Conservation (phyloP, 92 coral and sea anemone genomes). For the Parazoanthus swiftii region DNA sequence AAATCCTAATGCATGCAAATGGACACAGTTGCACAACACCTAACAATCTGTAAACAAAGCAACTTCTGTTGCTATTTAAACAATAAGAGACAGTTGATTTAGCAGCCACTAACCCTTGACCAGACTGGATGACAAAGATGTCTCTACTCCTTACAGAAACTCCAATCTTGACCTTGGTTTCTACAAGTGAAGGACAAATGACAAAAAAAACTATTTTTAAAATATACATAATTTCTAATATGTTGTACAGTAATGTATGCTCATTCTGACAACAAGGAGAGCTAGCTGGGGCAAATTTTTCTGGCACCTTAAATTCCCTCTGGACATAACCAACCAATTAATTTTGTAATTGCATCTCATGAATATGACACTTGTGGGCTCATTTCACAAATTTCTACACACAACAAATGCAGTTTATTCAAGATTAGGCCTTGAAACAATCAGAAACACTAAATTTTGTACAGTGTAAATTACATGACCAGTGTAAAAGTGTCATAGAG, state of each 20-base stretch:
- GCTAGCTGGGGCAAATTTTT: background rate
- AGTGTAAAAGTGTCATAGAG: too few species aligned
- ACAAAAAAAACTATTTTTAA: background rate
- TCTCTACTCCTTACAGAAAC: constrained; percentile 90
- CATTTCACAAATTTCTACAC: too few species aligned
- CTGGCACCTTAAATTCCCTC: background rate
- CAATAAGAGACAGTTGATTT: background rate
- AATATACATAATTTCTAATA: background rate
- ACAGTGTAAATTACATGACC: too few species aligned
- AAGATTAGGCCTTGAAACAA: too few species aligned
- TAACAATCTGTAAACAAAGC: too few species aligned
- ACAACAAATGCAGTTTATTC: too few species aligned
- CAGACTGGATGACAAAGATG: constrained; percentile 96
- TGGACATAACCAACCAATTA: too few species aligned
- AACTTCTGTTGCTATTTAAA: background rate
- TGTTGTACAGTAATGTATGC: background rate
- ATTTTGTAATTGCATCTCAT: too few species aligned
- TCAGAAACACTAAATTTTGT: too few species aligned
- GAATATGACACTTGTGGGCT: too few species aligned
- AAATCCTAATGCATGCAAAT: too few species aligned
- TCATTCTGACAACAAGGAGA: background rate
- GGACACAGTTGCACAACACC: too few species aligned
- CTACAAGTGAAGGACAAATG: constrained; percentile 37
- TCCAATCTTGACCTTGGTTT: constrained; percentile 84
- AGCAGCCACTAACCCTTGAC: constrained; percentile 78